These are phyloP conservation scores for Anguilla japonica DNA, from an alignment of 2,113 vertebrate genomes.

Conservation along the genomic window DNA sequence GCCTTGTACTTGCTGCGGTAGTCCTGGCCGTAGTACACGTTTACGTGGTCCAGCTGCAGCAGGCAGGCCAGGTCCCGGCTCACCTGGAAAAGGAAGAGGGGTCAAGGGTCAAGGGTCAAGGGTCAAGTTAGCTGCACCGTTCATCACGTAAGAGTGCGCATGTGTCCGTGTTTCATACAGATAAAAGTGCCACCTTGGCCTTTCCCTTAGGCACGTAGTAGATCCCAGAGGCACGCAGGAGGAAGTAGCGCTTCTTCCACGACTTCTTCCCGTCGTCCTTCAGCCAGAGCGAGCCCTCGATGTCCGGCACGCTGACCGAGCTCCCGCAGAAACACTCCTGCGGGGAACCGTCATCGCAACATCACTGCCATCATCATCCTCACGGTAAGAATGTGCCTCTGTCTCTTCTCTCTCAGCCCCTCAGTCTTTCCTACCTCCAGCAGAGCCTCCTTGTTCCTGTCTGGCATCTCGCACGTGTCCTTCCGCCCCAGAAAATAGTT, in stretches of 20 bases:
- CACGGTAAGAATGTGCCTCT: slow-evolving; percentile 6
- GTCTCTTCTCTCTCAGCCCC: background rate
- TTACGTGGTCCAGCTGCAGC: slow-evolving; percentile 94
- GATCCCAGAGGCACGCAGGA: slow-evolving; percentile 92
- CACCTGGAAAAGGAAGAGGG: slow-evolving; percentile 65
- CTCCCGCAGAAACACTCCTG: slow-evolving; percentile 97
- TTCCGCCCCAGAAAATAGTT: slow-evolving; percentile 96
- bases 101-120: background rate
- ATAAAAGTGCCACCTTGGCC: slow-evolving; percentile 78
- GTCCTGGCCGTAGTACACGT: slow-evolving; percentile 92
- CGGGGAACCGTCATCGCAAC: slow-evolving; percentile 25
- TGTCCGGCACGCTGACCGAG: slow-evolving; percentile 94
- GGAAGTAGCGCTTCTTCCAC: slow-evolving; percentile 98
- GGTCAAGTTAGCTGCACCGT: background rate
- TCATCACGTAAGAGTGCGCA: background rate
- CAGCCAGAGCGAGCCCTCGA: slow-evolving; percentile 94
- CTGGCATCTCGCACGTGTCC: slow-evolving; percentile 94
- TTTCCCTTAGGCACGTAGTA: slow-evolving; percentile 99
- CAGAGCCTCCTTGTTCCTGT: slow-evolving; percentile 96
- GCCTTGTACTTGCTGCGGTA: slow-evolving; percentile 98
- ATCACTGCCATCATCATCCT: background rate
- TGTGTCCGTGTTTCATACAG: slow-evolving; percentile 11
- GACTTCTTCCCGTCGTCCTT: slow-evolving; percentile 98
- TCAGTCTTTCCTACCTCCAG: slow-evolving; percentile 78
- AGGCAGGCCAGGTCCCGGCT: slow-evolving; percentile 95